Evolutionary conservation across 2,797 vertebrate genomes (phyloP).

Genomic region (Otus scops): DNA sequence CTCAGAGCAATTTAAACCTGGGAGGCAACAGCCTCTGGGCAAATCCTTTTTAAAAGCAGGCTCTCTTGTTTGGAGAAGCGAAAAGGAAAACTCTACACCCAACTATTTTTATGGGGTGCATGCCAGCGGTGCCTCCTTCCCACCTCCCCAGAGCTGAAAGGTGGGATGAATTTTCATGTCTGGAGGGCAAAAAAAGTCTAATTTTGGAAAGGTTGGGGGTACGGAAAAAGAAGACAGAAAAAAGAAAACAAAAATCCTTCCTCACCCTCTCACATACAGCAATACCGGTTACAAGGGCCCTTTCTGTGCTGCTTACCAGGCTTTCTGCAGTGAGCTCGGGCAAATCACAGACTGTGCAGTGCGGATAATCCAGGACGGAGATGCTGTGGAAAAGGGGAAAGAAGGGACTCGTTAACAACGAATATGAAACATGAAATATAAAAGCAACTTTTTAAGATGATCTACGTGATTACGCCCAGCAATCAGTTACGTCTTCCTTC

Average conservation of each 20-base stretch:
- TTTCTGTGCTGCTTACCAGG: slow-evolving; percentile 82
- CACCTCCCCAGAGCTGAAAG: neutral
- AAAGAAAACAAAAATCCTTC: neutral
- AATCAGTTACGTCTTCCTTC: neutral
- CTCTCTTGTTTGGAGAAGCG: accelerated
- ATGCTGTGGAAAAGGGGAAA: slow-evolving; percentile 77
- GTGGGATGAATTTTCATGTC: neutral
- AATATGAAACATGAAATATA: accelerated
- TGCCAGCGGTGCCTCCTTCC: neutral
- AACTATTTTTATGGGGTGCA: neutral
- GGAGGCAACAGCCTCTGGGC: neutral
- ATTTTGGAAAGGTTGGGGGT: neutral
- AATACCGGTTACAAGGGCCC: neutral
- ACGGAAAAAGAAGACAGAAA: neutral
- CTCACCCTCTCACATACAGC: accelerated
- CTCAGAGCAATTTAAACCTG: neutral
- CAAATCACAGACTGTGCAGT: slow-evolving; percentile 89
- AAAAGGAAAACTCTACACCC: neutral
- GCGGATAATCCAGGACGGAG: slow-evolving; percentile 89
- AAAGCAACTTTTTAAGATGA: neutral
- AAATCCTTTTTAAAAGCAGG: neutral
- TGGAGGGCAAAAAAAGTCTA: neutral
- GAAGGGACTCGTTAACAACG: neutral
- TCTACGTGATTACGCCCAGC: neutral
- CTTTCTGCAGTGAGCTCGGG: slow-evolving; percentile 94